These are phyloP conservation scores for Pachyseris speciosa DNA, from an alignment of 64 coral and sea anemone species.

Conservation along the genomic window DNA sequence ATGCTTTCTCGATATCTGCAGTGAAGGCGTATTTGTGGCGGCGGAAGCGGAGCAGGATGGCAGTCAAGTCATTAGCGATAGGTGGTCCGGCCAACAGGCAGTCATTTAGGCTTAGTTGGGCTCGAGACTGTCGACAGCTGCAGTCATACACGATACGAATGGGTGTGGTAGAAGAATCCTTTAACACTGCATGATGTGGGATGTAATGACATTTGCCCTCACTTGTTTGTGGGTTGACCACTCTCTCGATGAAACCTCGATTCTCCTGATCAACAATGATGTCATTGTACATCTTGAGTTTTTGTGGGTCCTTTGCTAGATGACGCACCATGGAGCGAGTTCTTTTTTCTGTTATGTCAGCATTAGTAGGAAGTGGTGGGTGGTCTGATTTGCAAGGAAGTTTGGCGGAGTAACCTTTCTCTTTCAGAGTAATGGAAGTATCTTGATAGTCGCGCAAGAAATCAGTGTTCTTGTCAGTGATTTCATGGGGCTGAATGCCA, in stretches of 20 bases:
- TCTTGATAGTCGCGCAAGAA: conserved; percentile 1
- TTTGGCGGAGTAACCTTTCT: conserved; percentile 27
- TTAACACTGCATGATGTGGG: conserved; percentile 50
- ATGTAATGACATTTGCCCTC: conserved; percentile 33
- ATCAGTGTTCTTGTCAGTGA: not conserved
- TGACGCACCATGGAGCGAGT: conserved; percentile 29
- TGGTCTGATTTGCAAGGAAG: conserved; percentile 48
- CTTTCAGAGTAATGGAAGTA: too few species aligned
- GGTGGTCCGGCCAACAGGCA: conserved; percentile 35
- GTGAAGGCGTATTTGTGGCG: not conserved
- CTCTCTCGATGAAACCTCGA: conserved; percentile 54
- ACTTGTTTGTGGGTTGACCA: not conserved
- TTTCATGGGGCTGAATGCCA: conserved; percentile 16
- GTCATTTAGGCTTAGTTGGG: conserved; percentile 43
- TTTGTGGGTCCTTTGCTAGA: not conserved
- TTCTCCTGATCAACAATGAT: conserved; percentile 55
- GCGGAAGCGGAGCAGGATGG: conserved; percentile 38
- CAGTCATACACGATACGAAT: conserved; percentile 47
- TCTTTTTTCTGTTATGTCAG: too few species aligned
- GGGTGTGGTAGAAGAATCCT: conserved; percentile 41
- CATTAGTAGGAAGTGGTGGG: too few species aligned
- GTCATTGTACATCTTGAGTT: too few species aligned
- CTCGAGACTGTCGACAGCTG: not conserved
- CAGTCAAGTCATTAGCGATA: too few species aligned
- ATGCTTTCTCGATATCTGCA: too few species aligned